phyloP scores from a whole-genome alignment of 1,140 invertebrate genomes.

The Pemphigus obesinymphae region DNA sequence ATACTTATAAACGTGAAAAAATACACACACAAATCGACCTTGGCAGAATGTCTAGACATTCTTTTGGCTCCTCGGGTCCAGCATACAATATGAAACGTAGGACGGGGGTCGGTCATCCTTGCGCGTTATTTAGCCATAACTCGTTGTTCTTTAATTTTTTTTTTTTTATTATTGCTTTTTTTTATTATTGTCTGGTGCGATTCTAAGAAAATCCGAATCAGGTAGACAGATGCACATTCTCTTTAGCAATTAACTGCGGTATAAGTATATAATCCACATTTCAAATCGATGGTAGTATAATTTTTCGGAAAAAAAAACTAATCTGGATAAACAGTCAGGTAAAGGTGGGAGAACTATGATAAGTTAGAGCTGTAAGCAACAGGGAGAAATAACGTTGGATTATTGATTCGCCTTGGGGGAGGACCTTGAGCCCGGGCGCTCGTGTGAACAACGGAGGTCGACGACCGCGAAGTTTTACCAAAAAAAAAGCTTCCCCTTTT shows the following conservation, averaged over 20 bases:
- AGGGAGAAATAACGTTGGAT: constrained; percentile 16
- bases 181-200: constrained; percentile 17
- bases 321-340: background rate
- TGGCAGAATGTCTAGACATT: constrained; percentile 6
- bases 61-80: background rate
- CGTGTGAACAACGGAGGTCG: constrained; percentile 8
- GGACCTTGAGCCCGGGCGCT: constrained; percentile 35
- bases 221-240: background rate
- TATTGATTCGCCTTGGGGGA: constrained; percentile 34
- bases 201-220: background rate
- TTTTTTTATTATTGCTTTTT: constrained; percentile 2
- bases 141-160: constrained; percentile 11
- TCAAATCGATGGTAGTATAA: background rate
- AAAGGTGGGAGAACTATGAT: background rate
- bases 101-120: background rate
- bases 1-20: no score
- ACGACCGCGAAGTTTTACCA: constrained; percentile 12
- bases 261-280: background rate
- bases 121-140: constrained; percentile 10
- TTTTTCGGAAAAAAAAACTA: background rate
- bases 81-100: background rate
- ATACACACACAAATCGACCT: background rate
- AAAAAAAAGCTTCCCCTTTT: background rate
- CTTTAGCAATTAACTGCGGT: background rate
- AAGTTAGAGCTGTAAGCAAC: constrained; percentile 12